Base-by-base conservation (phyloP, 2,797 vertebrate genomes). In the Echeneis naucrates region DNA sequence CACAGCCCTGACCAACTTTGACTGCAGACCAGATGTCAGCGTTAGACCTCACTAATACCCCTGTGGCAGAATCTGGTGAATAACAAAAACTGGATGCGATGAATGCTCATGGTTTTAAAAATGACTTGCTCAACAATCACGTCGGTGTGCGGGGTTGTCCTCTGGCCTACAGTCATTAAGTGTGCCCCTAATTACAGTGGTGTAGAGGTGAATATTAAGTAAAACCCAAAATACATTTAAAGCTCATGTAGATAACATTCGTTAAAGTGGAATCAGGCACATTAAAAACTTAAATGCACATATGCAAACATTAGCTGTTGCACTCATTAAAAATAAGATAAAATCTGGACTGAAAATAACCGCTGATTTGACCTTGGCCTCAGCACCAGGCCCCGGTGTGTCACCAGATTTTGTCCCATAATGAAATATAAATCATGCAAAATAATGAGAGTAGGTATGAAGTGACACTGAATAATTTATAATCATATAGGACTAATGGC, bases 381-480 rank as follows among this genome's bases (percentile, higher is more conserved):
- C 11, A 19, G n/a, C 4, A 33, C 13, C 38, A 23, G 24, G 37
- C 26, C 32, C 0, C 7, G 52, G 61, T 48, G 69, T n/a, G 37
- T 23, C 44, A 30, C 35, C 14, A 14, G 8, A 1, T 45, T 16
- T 16, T 42, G 30, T 32, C 35, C 42, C 14, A 63, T 54, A 24
- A 57, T 57, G 10, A 77, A 77, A 54, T 19, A 50, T 23, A 32
- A 56, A 9, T 60, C 69, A 45, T 40, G 24, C 62, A 44, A 53
- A 16, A 33, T 35, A 62, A 57, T 42, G 63, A 69, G 35, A 68
- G 64, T 42, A 26, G 30, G 17, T 50, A 42, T 48, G n/a, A 84
- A 47, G 59, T 13, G 14, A 68, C n/a, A 32, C 0, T 68, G 64
- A 76, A 70, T 68, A 58, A 82, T 81, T 48, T 11, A 85, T 45